These are phyloP conservation scores for Sarcophaga rosellei DNA, from an alignment of 2,888 invertebrate genomes.

Conservation along the genomic window DNA sequence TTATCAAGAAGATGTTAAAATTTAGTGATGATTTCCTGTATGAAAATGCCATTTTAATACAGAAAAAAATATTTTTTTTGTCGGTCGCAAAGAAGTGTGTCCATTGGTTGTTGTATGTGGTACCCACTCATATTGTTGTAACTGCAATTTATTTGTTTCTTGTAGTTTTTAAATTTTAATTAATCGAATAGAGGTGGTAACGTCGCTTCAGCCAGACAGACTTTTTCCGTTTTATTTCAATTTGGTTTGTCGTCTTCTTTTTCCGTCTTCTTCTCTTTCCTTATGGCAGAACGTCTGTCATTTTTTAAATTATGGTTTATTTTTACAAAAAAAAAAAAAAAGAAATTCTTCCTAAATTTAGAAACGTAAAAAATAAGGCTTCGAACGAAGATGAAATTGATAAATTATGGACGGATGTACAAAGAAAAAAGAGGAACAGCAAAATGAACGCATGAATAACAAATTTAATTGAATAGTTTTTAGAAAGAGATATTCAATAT, in stretches of 20 bases:
- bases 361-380: background rate
- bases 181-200: constrained; percentile 40
- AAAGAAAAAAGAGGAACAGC: background rate
- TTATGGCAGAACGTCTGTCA: constrained; percentile 49
- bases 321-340: constrained; percentile 18
- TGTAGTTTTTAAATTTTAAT: constrained; percentile 32
- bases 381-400: background rate
- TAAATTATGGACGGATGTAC: background rate
- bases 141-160: constrained; percentile 26
- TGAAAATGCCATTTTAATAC: constrained; percentile 26
- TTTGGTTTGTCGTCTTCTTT: background rate
- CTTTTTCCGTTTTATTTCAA: background rate
- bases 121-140: background rate
- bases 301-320: constrained; percentile 36
- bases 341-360: constrained; percentile 43
- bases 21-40: constrained; percentile 51
- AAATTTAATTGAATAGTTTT: background rate
- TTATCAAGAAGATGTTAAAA: constrained; percentile 21
- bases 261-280: background rate
- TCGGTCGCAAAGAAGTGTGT: background rate
- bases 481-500: background rate
- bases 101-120: background rate
- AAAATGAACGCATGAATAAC: background rate
- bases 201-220: constrained; percentile 7
- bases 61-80: background rate